Conservation (phyloP, 2,113 vertebrate genomes). For the Gallinago jamesoni region DNA sequence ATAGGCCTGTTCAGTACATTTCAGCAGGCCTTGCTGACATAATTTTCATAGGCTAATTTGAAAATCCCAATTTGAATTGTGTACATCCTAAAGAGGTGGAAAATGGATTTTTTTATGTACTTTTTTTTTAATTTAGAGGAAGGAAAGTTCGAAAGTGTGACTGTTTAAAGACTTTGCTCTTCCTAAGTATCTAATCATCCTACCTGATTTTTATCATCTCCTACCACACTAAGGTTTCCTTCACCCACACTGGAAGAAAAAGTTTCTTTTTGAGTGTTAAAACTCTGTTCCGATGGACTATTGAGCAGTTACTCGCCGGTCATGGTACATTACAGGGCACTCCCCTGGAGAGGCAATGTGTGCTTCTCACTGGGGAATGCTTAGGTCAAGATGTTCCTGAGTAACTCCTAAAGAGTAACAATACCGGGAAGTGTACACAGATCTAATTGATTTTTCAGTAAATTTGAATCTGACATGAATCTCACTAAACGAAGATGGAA, state of each 20-base stretch:
- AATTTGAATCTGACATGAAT: neutral
- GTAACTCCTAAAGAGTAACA: neutral
- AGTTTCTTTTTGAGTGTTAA: neutral
- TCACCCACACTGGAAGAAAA: neutral
- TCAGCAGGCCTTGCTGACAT: neutral
- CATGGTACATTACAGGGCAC: neutral
- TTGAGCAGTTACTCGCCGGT: neutral
- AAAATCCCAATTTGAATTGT: neutral
- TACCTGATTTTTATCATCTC: neutral
- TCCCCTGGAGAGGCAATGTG: neutral
- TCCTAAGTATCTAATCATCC: neutral
- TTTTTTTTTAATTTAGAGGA: neutral
- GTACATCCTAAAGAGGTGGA: neutral
- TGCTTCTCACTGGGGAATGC: neutral
- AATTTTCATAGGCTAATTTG: neutral
- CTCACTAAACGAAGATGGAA: neutral
- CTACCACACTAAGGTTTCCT: neutral
- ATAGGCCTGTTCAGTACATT: neutral
- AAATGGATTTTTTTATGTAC: fast-evolving
- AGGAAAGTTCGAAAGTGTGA: neutral
- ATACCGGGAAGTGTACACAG: neutral
- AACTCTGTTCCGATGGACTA: neutral
- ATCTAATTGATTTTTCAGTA: neutral
- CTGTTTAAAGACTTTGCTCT: neutral
- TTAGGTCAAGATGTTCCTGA: neutral